phyloP scores from a whole-genome alignment of 2,797 vertebrate genomes.

The Crocodylus rhombifer region DNA sequence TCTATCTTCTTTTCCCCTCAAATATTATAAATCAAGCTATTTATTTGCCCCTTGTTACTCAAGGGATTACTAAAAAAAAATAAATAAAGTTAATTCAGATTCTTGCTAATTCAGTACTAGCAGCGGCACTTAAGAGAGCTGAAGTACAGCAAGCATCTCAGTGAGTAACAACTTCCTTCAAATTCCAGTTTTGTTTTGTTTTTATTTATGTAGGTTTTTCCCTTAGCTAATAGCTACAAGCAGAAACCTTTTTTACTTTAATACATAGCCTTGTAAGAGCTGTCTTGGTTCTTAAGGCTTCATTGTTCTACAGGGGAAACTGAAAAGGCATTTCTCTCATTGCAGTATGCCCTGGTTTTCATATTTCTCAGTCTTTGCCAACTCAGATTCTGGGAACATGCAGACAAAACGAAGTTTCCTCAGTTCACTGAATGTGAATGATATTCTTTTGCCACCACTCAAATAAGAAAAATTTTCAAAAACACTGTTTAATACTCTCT shows the following conservation, averaged over 20 bases:
- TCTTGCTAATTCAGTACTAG: background rate
- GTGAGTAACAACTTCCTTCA: background rate
- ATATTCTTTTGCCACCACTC: background rate
- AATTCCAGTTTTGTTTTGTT: background rate
- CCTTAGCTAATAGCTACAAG: background rate
- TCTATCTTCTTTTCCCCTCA: background rate
- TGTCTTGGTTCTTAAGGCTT: background rate
- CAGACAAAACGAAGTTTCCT: slow-evolving; percentile 7
- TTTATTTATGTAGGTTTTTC: background rate
- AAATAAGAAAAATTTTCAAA: background rate
- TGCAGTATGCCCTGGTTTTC: background rate
- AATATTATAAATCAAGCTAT: background rate
- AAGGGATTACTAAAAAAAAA: fast-evolving
- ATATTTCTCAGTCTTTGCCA: background rate
- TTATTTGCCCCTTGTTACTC: background rate
- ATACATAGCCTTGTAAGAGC: background rate
- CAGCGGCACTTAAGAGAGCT: background rate
- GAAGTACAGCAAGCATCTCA: background rate
- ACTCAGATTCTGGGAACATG: background rate
- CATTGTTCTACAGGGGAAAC: background rate
- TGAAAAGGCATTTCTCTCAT: background rate
- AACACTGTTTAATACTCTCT: background rate
- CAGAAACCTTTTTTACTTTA: background rate
- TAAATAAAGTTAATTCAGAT: fast-evolving
- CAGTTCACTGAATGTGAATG: slow-evolving; percentile 35